Evolutionary conservation across 1,140 invertebrate genomes (phyloP).

Genomic region (Pomacea maculata): DNA sequence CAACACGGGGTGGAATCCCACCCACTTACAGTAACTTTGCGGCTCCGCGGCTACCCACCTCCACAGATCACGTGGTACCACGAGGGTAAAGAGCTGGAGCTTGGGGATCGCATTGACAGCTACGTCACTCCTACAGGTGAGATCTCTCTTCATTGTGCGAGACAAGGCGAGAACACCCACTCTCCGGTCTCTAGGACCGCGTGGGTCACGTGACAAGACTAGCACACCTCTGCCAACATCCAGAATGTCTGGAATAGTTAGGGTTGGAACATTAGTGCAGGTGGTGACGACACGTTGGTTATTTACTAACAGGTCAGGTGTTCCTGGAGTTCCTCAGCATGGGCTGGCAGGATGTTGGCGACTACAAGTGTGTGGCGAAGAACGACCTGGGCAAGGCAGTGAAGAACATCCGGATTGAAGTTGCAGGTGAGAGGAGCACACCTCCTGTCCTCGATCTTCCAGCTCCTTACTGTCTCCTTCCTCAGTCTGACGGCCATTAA

Average conservation of each 20-base stretch:
- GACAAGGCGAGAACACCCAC: no score
- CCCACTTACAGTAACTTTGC: constrained; percentile 42
- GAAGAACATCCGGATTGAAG: constrained; percentile 83
- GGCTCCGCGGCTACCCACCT: constrained; percentile 47
- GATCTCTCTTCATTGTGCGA: neutral
- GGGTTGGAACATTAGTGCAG: neutral
- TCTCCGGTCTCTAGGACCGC: no score
- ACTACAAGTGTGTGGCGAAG: constrained; percentile 90
- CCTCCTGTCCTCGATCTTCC: neutral
- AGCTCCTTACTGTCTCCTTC: no score
- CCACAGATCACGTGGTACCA: constrained; percentile 82
- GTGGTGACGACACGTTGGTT: neutral
- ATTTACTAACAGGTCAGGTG: constrained; percentile 68
- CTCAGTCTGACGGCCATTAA: no score
- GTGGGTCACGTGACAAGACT: no score
- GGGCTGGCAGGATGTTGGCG: constrained; percentile 80
- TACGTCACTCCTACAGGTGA: constrained; percentile 76
- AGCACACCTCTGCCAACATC: no score
- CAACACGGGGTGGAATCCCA: constrained; percentile 50
- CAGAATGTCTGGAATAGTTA: neutral
- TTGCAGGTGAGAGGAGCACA: constrained; percentile 71
- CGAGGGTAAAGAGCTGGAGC: constrained; percentile 80
- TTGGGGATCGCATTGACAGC: constrained; percentile 79
- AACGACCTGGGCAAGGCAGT: constrained; percentile 90
- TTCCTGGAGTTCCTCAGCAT: constrained; percentile 55